Base-by-base conservation (phyloP, 2,888 invertebrate species). In the Epistrophe grossulariae region DNA sequence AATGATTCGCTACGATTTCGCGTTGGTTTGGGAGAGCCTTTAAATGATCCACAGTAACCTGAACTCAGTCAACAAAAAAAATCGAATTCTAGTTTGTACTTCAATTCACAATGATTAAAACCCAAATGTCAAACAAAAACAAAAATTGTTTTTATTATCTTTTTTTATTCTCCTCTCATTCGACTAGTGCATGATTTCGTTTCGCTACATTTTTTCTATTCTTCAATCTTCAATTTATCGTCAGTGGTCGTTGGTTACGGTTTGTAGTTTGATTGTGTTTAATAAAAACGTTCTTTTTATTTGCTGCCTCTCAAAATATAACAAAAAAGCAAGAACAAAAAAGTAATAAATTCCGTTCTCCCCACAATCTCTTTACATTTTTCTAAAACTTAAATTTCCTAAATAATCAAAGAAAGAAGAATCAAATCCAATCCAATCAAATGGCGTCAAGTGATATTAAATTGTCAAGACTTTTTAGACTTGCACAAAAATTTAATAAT, bases 401-500 rank as follows among this genome's bases (percentile, higher is more conserved):
- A 64, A 78, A 78, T 52, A 52, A 24, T 24, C 6, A 24, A 40
- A 19, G 5, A 40, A 62, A 40, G 17, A 59, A 59, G 17, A 38
- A 40, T 40, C 40, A 11, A 89, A 89, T 52, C 38, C 40, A 64
- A 55, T 40, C 59, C 45, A 64, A 50, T 52, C 72, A 84, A 91
- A 92, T 92, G 92, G 91, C 92, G 91, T 91, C 91, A 83, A 90
- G 90, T 88, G 92, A 92, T 90, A 89, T 90, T 40, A 92, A 91
- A 89, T 94, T 95, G 94, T 95, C 96, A 92, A 94, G 95, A 91
- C 94, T 97, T 91, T 93, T 97, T 91, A 96, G 96, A 94, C 94
- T 97, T 92, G 97, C 97, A 84, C 95, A 96, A 92, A 97, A 96
- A 94, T 97, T 97, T 94, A 97, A 97, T 94, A 96, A 96, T 94